phyloP scores from a whole-genome alignment of 2,888 invertebrate genomes.

The Chymomyza fuscimana region DNA sequence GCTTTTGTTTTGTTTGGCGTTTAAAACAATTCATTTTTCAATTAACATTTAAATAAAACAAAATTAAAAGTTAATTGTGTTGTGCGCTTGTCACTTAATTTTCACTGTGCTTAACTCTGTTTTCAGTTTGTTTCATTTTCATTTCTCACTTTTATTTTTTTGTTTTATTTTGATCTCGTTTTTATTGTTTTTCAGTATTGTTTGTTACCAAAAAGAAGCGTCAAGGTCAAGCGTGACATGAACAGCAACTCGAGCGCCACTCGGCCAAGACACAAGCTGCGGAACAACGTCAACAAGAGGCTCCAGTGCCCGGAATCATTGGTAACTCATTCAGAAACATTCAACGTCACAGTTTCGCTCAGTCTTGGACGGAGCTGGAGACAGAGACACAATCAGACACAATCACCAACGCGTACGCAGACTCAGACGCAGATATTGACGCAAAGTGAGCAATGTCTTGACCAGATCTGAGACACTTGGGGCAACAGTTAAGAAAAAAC shows the following conservation, averaged over 20 bases:
- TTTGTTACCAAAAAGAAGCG: constrained; percentile 45
- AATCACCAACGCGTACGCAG: background rate
- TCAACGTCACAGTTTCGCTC: constrained; percentile 10
- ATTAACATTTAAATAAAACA: background rate
- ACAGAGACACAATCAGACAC: background rate
- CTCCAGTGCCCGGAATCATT: constrained; percentile 16
- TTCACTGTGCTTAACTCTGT: constrained; percentile 31
- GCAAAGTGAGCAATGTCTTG: constrained; percentile 11
- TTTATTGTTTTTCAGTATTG: constrained; percentile 2
- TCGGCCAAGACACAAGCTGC: constrained; percentile 33
- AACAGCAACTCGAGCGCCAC: constrained; percentile 61
- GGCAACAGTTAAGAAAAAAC: background rate
- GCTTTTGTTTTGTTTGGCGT: background rate
- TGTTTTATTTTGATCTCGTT: constrained; percentile 32
- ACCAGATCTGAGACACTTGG: constrained; percentile 18
- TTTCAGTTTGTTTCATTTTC: constrained; percentile 35
- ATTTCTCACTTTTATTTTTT: constrained; percentile 41
- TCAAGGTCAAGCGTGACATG: constrained; percentile 61
- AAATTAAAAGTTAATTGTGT: constrained; percentile 11
- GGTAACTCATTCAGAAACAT: constrained; percentile 14
- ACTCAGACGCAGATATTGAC: background rate
- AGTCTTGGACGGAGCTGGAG: background rate
- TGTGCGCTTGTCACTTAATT: constrained; percentile 34
- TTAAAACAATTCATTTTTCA: background rate
- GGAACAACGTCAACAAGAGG: constrained; percentile 38